Conservation (phyloP, 2,113 vertebrate genomes). For the Pao palembangensis region DNA sequence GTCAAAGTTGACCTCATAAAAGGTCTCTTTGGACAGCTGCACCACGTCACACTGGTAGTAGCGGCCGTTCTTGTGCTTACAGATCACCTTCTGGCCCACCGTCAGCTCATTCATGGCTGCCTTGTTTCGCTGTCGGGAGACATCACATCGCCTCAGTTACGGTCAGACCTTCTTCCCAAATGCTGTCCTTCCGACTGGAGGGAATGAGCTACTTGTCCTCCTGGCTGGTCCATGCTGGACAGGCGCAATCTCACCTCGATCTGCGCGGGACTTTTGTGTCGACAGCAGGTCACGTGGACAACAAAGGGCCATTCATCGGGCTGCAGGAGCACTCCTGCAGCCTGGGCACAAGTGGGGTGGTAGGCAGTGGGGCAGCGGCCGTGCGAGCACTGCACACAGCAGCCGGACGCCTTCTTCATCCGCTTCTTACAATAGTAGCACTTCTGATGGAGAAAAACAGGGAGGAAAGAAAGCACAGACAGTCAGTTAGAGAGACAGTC, state of each 20-base stretch:
- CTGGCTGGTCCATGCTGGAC: background rate
- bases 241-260: constrained; percentile 78
- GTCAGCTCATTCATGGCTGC: constrained; percentile 88
- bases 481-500: too few species aligned
- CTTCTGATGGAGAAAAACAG: constrained; percentile 74
- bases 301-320: constrained; percentile 97
- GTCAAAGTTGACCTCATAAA: constrained; percentile 97
- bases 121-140: constrained; percentile 80
- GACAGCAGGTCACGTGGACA: constrained; percentile 94
- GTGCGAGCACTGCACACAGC: constrained; percentile 96
- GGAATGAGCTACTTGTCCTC: too few species aligned
- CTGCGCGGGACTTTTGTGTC: constrained; percentile 87
- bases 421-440: constrained; percentile 96
- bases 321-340: constrained; percentile 94
- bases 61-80: constrained; percentile 97
- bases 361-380: constrained; percentile 96
- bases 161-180: too few species aligned
- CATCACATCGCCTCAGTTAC: background rate
- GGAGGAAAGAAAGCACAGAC: background rate
- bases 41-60: constrained; percentile 97
- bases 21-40: constrained; percentile 91
- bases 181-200: too few species aligned
- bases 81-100: constrained; percentile 91
- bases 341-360: constrained; percentile 94
- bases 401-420: constrained; percentile 90